Conservation (phyloP, 2,888 invertebrate genomes). For the Peribatodes rhomboidaria region DNA sequence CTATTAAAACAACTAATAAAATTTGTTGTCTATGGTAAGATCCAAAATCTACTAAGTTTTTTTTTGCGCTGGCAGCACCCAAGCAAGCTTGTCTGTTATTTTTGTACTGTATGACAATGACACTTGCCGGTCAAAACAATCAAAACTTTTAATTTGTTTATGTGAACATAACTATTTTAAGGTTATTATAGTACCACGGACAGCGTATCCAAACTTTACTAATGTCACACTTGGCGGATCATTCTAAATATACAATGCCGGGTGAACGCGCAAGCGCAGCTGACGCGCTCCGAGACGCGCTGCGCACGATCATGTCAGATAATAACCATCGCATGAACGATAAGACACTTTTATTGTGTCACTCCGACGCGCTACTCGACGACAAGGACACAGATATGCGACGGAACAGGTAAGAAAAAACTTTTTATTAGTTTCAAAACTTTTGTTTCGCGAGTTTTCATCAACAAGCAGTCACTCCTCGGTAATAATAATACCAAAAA, state of each 20-base stretch:
- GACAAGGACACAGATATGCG: slow-evolving; percentile 72
- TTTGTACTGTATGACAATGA: slow-evolving; percentile 1
- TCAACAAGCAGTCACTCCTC: slow-evolving; percentile 55
- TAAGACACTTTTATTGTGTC: slow-evolving; percentile 76
- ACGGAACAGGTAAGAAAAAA: slow-evolving; percentile 77
- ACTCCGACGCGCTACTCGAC: slow-evolving; percentile 56
- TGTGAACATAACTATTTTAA: slow-evolving; percentile 53
- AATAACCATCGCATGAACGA: slow-evolving; percentile 73
- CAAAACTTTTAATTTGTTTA: slow-evolving; percentile 22
- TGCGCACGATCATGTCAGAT: slow-evolving; percentile 69
- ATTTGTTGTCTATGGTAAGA: background rate
- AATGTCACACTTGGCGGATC: slow-evolving; percentile 74
- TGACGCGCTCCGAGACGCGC: slow-evolving; percentile 59
- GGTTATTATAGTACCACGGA: slow-evolving; percentile 56
- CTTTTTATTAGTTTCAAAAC: slow-evolving; percentile 60
- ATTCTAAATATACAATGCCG: slow-evolving; percentile 81
- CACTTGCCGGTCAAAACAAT: slow-evolving; percentile 44
- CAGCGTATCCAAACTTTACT: slow-evolving; percentile 68
- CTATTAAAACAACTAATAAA: background rate
- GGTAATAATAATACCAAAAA: slow-evolving; percentile 63
- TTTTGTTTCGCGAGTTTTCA: slow-evolving; percentile 58
- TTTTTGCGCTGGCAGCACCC: slow-evolving; percentile 22
- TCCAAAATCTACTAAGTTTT: slow-evolving; percentile 12
- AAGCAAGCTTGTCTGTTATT: slow-evolving; percentile 12
- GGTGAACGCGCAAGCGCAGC: slow-evolving; percentile 74